Percentiles rank a stretch among this genome's conserved stretches.
Conservation (phyloP, 2,888 invertebrate species). For the Reticulitermes lucifugus region DNA sequence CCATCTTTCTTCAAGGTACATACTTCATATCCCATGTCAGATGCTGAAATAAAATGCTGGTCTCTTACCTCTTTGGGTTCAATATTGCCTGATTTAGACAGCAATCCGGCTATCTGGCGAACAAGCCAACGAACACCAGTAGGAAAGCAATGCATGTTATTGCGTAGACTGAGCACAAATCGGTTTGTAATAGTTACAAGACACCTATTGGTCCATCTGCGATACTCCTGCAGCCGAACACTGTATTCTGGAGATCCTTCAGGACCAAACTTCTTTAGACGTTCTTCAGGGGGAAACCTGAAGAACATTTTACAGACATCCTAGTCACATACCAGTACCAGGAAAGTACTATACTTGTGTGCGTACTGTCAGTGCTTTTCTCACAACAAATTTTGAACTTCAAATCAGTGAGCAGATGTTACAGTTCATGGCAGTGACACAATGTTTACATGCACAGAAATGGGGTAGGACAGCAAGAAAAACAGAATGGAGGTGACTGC, state of each 20-base stretch:
- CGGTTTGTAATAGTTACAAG: constrained; percentile 82
- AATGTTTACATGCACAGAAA: no score
- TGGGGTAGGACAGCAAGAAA: no score
- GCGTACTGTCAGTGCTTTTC: no score
- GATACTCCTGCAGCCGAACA: constrained; percentile 80
- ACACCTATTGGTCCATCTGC: constrained; percentile 82
- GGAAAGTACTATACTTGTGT: neutral
- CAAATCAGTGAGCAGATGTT: neutral
- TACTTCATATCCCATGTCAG: no score
- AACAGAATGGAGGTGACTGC: no score
- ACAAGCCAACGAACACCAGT: constrained; percentile 91
- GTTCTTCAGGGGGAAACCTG: constrained; percentile 69
- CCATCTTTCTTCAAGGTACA: no score
- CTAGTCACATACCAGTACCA: neutral
- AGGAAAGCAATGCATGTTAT: constrained; percentile 92
- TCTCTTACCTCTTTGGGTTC: constrained; percentile 66
- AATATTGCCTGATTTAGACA: constrained; percentile 71
- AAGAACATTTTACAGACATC: neutral
- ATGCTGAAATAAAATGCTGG: neutral
- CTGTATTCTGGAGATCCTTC: constrained; percentile 80
- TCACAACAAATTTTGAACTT: neutral
- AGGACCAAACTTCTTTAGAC: constrained; percentile 81
- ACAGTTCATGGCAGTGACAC: neutral
- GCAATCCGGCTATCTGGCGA: constrained; percentile 81
- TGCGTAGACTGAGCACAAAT: constrained; percentile 85